Evolutionary conservation across 2,888 invertebrate species (phyloP), one percentile per base, ranked within the genome.

Genomic region (Nomada fabriciana): DNA sequence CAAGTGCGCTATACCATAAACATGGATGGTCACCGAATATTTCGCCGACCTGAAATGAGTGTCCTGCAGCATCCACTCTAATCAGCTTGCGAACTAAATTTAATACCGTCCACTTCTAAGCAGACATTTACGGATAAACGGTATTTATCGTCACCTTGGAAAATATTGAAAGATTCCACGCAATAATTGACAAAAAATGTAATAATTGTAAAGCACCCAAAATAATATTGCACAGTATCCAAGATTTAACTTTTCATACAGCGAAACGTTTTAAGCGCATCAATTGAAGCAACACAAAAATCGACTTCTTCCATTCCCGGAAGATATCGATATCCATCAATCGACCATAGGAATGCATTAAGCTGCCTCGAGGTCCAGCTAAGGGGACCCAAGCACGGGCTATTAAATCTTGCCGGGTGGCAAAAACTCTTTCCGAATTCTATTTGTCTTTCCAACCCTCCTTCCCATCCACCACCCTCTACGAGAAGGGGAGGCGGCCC

Each of bases 401-500:
- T 92, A 92, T 92, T 92, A 91, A 92, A 92, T 92, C 91, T 90
- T 76, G 83, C 88, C 87, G 85, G 83, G 80, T 86, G 86, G 85
- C 85, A 90, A 91, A 92, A 91, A 91, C 86, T 91, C 90, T 88
- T 91, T 91, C 90, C 90, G 91, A 92, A 92, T 92, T 92, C 92
- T 92, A 92, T 92, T 92, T 92, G 92, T 92, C 92, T 92, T 92
- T 89, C 84, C 86, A 82, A 84, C 81, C 84, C 82, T 80, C 84
- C 79, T 77, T 78, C 85, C 36, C 73, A 70, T 78, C 80, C 69
- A 59, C 50, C 43, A 23, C 57, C 61, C 79, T 57, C 50, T 20
- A 43, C 25, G 47, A 73, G 72, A 47, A 65, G 81, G 80, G 86
- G 65, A 85, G 83, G 15, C 15, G 47, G 89, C 88, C 87, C 86